Evolutionary conservation across 2,797 vertebrate genomes (phyloP).

Genomic region (Galaxias olidus): DNA sequence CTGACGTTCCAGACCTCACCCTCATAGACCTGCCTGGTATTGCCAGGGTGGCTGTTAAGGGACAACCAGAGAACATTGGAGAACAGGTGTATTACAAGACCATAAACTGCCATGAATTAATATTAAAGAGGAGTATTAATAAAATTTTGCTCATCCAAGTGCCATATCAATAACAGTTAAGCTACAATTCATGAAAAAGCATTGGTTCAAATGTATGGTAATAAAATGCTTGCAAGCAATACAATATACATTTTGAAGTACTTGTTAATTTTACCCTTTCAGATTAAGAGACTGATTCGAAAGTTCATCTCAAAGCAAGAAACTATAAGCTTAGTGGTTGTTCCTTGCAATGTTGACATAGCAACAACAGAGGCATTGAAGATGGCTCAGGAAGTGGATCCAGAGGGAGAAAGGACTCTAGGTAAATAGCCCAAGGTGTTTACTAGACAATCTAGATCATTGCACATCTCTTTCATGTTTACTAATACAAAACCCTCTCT

Average conservation of each 20-base stretch:
- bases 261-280: slow-evolving; percentile 12
- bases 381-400: slow-evolving; percentile 83
- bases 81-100: slow-evolving; percentile 54
- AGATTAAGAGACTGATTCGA: slow-evolving; percentile 76
- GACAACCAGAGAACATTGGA: slow-evolving; percentile 74
- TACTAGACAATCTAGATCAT: too few species aligned
- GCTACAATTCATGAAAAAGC: too few species aligned
- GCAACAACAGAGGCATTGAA: slow-evolving; percentile 82
- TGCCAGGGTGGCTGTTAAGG: slow-evolving; percentile 68
- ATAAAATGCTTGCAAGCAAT: neutral
- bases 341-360: slow-evolving; percentile 84
- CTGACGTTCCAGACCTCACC: slow-evolving; percentile 75
- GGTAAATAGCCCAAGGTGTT: too few species aligned
- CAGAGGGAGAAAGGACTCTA: slow-evolving; percentile 77
- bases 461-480: too few species aligned
- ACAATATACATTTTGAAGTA: neutral
- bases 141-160: too few species aligned
- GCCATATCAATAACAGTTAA: too few species aligned
- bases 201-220: too few species aligned
- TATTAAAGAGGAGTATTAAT: neutral
- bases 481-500: too few species aligned
- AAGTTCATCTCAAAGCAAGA: slow-evolving; percentile 69
- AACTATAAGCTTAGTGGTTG: slow-evolving; percentile 81
- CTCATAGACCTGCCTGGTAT: slow-evolving; percentile 84
- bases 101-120: neutral